Base-by-base conservation (phyloP, 2,113 vertebrate genomes). In the Lampris incognitus region DNA sequence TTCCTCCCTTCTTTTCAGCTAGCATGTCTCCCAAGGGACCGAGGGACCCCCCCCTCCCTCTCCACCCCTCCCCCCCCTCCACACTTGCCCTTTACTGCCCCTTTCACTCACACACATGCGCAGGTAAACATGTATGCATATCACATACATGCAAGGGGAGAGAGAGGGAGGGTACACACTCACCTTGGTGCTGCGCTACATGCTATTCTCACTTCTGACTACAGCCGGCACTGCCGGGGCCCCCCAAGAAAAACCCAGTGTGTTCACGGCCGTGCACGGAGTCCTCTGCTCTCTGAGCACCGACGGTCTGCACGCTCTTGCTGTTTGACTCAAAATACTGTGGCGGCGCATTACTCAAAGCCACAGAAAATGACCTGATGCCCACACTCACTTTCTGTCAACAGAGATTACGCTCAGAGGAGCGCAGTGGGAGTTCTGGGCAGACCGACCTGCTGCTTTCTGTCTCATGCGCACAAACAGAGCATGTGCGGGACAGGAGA, bases 341-440 rank as follows among this genome's bases (percentile, higher is more conserved):
- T 71, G 66, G 76, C 59, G 85, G 85, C 82, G 80, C 79, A 84
- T 89, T 89, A 89, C 86, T 90, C 90, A 83, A 85, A 89, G 83
- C 84, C 83, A 83, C 68, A 81, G 88, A 90, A 91, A 92, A 88
- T 90, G 91, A 93, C 89, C 88, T 90, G 87, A 93, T 93, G 90
- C 75, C 86, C 81, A 84, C 87, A 92, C 91, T 93, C 88, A 86
- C 88, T 91, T 90, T 92, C 88, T 93, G 92, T 92, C 92, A 93
- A 91, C 92, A 90, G 81, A 91, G 90, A 92, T 92, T 94, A 93
- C 82, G 55, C 74, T 91, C 87, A 90, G 83, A 88, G 69, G 66
- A 90, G 89, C 80, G 49, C 83, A 57, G 84, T 84, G 87, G 89
- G 89, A 91, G 86, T 86, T 91, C 83, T 55, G 67, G 85, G 79